Conservation (phyloP, 1,140 invertebrate genomes). For the Lordiphosa collinella region DNA sequence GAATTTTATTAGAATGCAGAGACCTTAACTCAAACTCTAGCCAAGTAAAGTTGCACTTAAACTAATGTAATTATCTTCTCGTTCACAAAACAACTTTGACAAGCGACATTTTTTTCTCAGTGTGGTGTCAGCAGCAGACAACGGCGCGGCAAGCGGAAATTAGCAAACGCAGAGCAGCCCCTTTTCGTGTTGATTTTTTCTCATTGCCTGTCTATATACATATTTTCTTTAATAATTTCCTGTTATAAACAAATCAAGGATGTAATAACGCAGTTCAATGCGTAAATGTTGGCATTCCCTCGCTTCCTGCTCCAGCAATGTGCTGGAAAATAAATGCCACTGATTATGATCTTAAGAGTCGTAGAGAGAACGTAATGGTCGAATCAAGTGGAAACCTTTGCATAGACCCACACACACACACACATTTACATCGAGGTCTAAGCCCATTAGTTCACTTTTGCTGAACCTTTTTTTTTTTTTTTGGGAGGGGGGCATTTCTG, state of each 20-base stretch:
- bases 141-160: slow-evolving; percentile 61
- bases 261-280: slow-evolving; percentile 76
- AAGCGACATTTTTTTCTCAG: slow-evolving; percentile 8
- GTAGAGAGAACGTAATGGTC: slow-evolving; percentile 47
- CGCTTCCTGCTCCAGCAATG: slow-evolving; percentile 7
- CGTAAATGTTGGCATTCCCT: slow-evolving; percentile 37
- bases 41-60: too few relatives aligned
- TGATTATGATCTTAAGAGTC: slow-evolving; percentile 74
- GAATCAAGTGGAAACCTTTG: slow-evolving; percentile 21
- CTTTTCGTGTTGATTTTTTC: slow-evolving; percentile 45
- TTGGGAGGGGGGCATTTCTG: slow-evolving; percentile 37
- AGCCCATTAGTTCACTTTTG: slow-evolving; percentile 48
- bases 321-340: slow-evolving; percentile 58
- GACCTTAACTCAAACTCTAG: too few relatives aligned
- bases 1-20: too few relatives aligned
- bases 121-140: slow-evolving; percentile 37
- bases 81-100: too few relatives aligned
- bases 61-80: too few relatives aligned
- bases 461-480: slow-evolving; percentile 31
- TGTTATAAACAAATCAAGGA: slow-evolving; percentile 76
- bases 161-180: slow-evolving; percentile 64
- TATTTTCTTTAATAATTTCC: slow-evolving; percentile 73
- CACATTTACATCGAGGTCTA: slow-evolving; percentile 27
- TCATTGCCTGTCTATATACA: slow-evolving; percentile 15
- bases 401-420: slow-evolving; percentile 7